A percentile compares a stretch with the other conserved stretches of the same genome.
Evolutionary conservation across 2,113 vertebrate genomes (phyloP).

Genomic region (Oryzias javanicus): DNA sequence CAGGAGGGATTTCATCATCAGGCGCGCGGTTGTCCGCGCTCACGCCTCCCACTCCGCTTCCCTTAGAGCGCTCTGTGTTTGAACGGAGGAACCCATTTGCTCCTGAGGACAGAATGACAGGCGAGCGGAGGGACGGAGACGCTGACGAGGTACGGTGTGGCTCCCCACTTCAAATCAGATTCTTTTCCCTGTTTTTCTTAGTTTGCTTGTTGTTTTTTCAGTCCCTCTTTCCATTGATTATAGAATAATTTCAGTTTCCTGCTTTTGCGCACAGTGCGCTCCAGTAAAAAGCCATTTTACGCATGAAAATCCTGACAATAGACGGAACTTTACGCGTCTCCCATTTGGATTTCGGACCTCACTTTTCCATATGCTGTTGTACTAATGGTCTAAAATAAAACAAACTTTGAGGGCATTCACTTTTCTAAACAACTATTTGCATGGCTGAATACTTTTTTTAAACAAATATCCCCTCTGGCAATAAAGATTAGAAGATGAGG

Average conservation of each 20-base stretch:
- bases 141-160: constrained; percentile 75
- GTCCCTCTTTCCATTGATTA: no score
- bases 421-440: no score
- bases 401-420: no score
- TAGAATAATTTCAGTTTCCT: no score
- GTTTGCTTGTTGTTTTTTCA: neutral
- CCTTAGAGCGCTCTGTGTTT: constrained; percentile 64
- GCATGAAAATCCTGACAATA: neutral
- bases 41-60: constrained; percentile 75
- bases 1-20: constrained; percentile 62
- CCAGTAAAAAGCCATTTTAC: neutral
- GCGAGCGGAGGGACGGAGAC: constrained; percentile 86
- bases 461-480: no score
- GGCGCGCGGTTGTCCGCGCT: constrained; percentile 59
- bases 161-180: neutral
- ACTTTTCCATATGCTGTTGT: no score
- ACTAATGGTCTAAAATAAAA: no score
- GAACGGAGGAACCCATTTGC: constrained; percentile 58
- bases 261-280: neutral
- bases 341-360: no score
- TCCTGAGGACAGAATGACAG: constrained; percentile 86
- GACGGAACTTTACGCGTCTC: neutral
- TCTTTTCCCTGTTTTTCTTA: neutral
- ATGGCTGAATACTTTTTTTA: no score
- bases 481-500: neutral